phyloP scores from a whole-genome alignment of 2,888 invertebrate genomes.

The Trisateles emortualis region DNA sequence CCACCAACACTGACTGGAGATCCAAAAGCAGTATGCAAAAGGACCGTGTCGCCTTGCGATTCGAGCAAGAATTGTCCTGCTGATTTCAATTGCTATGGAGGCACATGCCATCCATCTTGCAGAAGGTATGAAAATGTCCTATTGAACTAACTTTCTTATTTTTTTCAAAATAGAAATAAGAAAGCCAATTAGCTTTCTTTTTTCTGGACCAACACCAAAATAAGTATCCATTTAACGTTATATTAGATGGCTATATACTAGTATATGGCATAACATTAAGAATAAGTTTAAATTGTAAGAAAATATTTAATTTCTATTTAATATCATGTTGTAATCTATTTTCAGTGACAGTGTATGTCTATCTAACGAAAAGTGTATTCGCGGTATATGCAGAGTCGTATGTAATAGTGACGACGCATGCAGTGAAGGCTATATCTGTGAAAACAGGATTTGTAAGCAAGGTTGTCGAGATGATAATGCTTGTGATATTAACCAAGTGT shows the following conservation, averaged over 20 bases:
- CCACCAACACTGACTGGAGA: conserved; percentile 91
- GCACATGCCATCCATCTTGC: conserved; percentile 92
- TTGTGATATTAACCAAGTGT: conserved; percentile 92
- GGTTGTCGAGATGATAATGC: conserved; percentile 95
- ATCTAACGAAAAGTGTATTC: conserved; percentile 94
- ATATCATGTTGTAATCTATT: conserved; percentile 45
- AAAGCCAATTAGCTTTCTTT: no score
- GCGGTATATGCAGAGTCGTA: conserved; percentile 93
- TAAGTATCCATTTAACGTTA: no score
- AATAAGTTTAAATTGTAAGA: no score
- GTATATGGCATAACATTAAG: no score
- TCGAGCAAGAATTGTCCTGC: conserved; percentile 89
- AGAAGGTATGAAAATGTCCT: conserved; percentile 84
- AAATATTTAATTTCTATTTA: no score
- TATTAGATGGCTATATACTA: no score
- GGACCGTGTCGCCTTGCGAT: conserved; percentile 89
- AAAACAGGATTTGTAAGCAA: conserved; percentile 93
- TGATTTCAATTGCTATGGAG: conserved; percentile 92
- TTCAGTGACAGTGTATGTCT: conserved; percentile 93
- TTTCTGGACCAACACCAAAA: no score
- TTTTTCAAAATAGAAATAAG: no score
- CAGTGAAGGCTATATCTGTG: conserved; percentile 93
- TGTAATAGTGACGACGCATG: conserved; percentile 96
- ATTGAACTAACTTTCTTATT: no score
- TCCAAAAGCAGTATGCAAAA: conserved; percentile 90